These are phyloP conservation scores for Clarias magur DNA, from an alignment of 2,113 vertebrate genomes.

Conservation along the genomic window DNA sequence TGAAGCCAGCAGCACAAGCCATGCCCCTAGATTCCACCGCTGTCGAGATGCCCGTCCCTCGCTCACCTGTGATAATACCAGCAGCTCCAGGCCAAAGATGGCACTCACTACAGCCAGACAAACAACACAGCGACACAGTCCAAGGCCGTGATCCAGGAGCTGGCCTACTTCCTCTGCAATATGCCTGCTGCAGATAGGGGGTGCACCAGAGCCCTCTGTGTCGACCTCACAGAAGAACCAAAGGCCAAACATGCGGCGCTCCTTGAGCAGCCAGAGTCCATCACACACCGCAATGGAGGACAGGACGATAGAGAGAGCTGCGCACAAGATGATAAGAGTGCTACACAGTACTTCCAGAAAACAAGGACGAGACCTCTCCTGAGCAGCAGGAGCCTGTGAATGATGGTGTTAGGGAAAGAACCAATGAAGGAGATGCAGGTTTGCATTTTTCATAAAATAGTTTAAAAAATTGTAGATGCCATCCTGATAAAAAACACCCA, in stretches of 20 bases:
- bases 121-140: conserved; percentile 65
- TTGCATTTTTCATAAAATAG: background rate
- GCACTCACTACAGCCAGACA: conserved; percentile 75
- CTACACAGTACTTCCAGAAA: conserved; percentile 76
- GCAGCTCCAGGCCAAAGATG: conserved; percentile 81
- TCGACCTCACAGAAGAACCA: conserved; percentile 76
- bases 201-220: conserved; percentile 34
- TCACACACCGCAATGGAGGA: conserved; percentile 79
- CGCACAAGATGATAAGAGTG: conserved; percentile 75
- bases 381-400: conserved; percentile 58
- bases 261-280: conserved; percentile 76
- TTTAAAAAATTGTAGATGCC: background rate
- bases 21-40: conserved; percentile 75
- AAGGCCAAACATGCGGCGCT: conserved; percentile 71
- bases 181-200: conserved; percentile 69
- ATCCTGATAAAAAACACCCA: background rate
- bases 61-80: conserved; percentile 81
- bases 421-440: background rate
- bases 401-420: conserved; percentile 35
- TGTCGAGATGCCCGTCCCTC: conserved; percentile 65
- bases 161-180: conserved; percentile 63
- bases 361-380: conserved; percentile 50
- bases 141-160: conserved; percentile 64
- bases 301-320: conserved; percentile 72
- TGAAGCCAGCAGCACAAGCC: conserved; percentile 71